Evolutionary conservation across 2,797 vertebrate species (phyloP), one percentile per base, ranked within the genome.

Genomic region (Poliocrania exsul): DNA sequence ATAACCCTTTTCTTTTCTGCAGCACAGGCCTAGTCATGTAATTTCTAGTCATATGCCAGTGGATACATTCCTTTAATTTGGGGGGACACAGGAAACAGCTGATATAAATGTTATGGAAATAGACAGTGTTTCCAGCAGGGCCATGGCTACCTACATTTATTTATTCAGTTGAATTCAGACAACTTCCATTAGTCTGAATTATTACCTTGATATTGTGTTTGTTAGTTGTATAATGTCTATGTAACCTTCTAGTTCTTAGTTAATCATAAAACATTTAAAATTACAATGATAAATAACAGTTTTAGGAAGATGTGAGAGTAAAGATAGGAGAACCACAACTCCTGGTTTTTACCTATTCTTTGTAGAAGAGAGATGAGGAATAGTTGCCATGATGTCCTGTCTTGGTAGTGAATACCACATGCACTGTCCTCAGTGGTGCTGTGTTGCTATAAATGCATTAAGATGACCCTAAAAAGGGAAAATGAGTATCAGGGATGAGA

Each of bases 1-100:
- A 79, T 95, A 94, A 95, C 66, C 35, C 37, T 73, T 94, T 94
- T 86, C 25, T n/a, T 91, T 87, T 86, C 75, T 67, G 67, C 85
- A 85, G 25, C 2, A 0, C 60, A 49, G 73, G 47, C 38, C 51
- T 90, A 26, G 42, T 70, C 80, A 46, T 58, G 17, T 88, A 61
- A 89, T 88, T 95, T 83, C 82, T 70, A 57, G 42, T 75, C 72
- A 29, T 81, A 33, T 53, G 18, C 31, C 47, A 38, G 5, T 81
- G 51, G 77, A 60, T 83, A 61, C 0, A 0, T 71, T 92, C 80
- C 54, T 89, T 67, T 85, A 80, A 87, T 85, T 93, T 61, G 33
- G 40, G 20, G 25, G 14, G 21, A 70, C 20, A 29, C 5, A 54
- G n/a, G 49, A 54, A 40, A 56, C 23, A 82, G 61, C 23, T 85